Conservation (phyloP, 2,797 vertebrate species). For the Rhincodon typus region DNA sequence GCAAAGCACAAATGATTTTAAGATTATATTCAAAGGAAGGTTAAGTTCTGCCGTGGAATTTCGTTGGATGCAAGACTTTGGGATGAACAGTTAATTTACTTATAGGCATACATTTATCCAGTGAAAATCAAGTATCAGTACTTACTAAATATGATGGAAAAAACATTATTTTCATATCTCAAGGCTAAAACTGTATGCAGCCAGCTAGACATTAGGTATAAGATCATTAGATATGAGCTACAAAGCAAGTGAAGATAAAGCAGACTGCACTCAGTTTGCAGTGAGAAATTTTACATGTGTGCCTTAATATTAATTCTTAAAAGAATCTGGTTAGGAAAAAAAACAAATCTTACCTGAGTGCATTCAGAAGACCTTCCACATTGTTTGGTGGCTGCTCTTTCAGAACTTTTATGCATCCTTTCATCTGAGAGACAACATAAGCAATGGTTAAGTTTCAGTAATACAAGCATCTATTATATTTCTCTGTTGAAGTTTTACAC, state of each 20-base stretch:
- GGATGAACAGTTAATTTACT: background rate
- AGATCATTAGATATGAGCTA: too few species aligned
- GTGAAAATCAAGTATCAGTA: background rate
- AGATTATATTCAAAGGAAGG: background rate
- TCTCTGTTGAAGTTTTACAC: background rate
- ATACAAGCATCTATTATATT: background rate
- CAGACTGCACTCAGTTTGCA: background rate
- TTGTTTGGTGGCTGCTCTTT: slow-evolving; percentile 93
- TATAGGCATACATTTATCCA: background rate
- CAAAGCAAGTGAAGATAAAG: background rate
- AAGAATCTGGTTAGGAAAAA: background rate
- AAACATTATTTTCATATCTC: background rate
- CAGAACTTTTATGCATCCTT: slow-evolving; percentile 84
- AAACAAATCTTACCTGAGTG: slow-evolving; percentile 76
- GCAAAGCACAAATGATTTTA: background rate
- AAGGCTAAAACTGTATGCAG: background rate
- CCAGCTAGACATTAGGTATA: background rate
- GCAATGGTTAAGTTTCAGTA: background rate
- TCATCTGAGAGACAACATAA: slow-evolving; percentile 65
- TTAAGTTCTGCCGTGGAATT: background rate
- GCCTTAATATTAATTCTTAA: background rate
- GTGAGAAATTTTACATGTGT: background rate
- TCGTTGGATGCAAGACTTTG: background rate
- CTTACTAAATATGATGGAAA: background rate
- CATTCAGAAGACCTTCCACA: slow-evolving; percentile 92